Base-by-base conservation (phyloP, 2,888 invertebrate genomes). In the Deilephila elpenor region DNA sequence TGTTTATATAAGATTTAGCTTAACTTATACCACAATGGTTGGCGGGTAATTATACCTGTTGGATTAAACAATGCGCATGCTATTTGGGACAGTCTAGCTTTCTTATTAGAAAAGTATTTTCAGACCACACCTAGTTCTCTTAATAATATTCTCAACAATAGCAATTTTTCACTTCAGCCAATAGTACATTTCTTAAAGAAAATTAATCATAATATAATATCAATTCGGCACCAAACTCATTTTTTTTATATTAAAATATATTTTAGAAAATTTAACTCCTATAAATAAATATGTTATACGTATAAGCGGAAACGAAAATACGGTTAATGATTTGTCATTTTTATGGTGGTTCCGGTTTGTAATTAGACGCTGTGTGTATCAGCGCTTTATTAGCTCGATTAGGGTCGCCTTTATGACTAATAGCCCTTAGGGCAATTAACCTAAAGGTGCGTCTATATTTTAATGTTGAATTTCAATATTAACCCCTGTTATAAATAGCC, bases 301-400 rank as follows among this genome's bases (percentile, higher is more conserved):
- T 82, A 81, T 82, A 79, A 84, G 83, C 80, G 82, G 80, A 83
- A 86, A 88, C 86, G 87, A 87, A 90, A 91, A 91, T 91, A 87
- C 80, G 86, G 82, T 86, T 88, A 90, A 89, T 90, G 89, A 91
- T 89, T 92, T 88, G 88, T 89, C 89, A 89, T 84, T 89, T 90
- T 91, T 87, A 88, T 85, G 84, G 81, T 86, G 78, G 87, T 86
- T 84, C 84, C 85, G 83, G 81, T 78, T 79, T 80, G 86, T 86
- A 85, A 85, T 78, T 76, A 76, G 74, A 34, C 72, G 74, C 78
- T 76, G 80, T 83, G 86, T 87, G 85, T 87, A 83, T 81, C 84
- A 81, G 82, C 82, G 82, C 83, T 90, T 88, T 89, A 88, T 90
- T 90, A 86, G 85, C 81, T 76, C 82, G 84, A 85, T 89, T 87